Base-by-base conservation (phyloP, 2,113 vertebrate genomes). In the Pluvianellus socialis region DNA sequence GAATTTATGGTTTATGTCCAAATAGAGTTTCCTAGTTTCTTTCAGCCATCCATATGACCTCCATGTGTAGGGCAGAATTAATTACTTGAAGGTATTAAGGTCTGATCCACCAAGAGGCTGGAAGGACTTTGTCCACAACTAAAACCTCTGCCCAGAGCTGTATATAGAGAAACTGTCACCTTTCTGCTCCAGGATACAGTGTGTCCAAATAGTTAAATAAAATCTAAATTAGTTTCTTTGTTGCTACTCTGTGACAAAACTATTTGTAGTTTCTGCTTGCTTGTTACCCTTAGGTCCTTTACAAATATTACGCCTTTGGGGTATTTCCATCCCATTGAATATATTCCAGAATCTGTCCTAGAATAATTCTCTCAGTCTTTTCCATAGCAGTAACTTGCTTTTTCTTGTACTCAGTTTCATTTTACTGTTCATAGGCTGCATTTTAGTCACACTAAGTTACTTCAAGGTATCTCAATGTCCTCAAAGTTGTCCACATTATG, bases 261-360 rank as follows among this genome's bases (percentile, higher is more conserved):
- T 84, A 71, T 91, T 79, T 88, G 66, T 81, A 87, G 73, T 91
- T 93, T 83, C 53, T 88, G 26, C 67, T 88, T 79, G 24, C 66
- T 83, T 90, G 55, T 90, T 93, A 83, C 88, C 45, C 42, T 77
- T 90, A 88, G 59, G 79, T 91, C 70, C 32, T 80, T 93, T 77
- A 74, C 59, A 90, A 88, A 86, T 76, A 70, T 45, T 65, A 65
- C 80, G 72, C n/a, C 42, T 83, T 61, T 79, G n/a, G 65, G 67
- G 33, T 90, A 67, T 92, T 92, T 74, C 79, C 35, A 53, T 92
- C 72, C 63, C 67, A 32, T 33, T 74, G 63, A 93, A 80, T 86
- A 27, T 77, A 62, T 95, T 94, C 62, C 67, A 92, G 85, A 95
- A 82, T 83, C 55, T 81, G 18, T 92, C 94, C 50, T 79, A 81